Evolutionary conservation across 2,797 vertebrate genomes (phyloP), one percentile per base, ranked within the genome.

Genomic region (Cyclopterus lumpus): DNA sequence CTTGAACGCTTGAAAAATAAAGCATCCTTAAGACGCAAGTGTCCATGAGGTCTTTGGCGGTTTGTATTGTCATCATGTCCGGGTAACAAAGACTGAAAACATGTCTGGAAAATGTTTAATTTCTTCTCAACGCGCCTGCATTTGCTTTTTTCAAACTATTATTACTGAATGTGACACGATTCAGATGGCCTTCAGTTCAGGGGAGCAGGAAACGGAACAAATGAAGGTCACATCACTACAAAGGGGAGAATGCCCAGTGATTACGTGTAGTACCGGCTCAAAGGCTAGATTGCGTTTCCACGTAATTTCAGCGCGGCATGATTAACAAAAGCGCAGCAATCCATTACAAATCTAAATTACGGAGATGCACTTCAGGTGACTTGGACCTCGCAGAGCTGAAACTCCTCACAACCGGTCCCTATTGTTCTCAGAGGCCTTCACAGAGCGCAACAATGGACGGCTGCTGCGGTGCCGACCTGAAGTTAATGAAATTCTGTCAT

Each of bases 401-500:
- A 79, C 62, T 75, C 55, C 24, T 36, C 46, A 14, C 15, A 67
- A 15, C 22, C 49, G 28, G 8, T 8, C 54, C 40, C 67, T 16
- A 58, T 71, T 83, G 78, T 77, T 79, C 58, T 57, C 60, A 48
- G 30, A 64, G 44, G 48, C 30, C 22, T 69, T 32, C 53, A 57
- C 28, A 68, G 15, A 40, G 51, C 54, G 24, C 22, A 40, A 75
- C 22, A 34, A 30, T 59, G 57, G 65, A 69, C 2, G 9, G 64
- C 54, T 51, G 72, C 79, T 73, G 65, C 32, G 6, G 65, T 58
- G 64, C 24, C 10, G 86, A 87, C 77, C 78, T 87, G 77, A 71
- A 88, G 84, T 71, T 88, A 90, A 94, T 91, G 81, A 92, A 88
- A 93, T 86, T 84, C 82, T 84, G 84, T 91, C 81, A 84, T 87